Percentiles rank a stretch among this genome's conserved stretches.
phyloP scores from a whole-genome alignment of 2,797 vertebrate genomes.

The Lutjanus argentimaculatus region DNA sequence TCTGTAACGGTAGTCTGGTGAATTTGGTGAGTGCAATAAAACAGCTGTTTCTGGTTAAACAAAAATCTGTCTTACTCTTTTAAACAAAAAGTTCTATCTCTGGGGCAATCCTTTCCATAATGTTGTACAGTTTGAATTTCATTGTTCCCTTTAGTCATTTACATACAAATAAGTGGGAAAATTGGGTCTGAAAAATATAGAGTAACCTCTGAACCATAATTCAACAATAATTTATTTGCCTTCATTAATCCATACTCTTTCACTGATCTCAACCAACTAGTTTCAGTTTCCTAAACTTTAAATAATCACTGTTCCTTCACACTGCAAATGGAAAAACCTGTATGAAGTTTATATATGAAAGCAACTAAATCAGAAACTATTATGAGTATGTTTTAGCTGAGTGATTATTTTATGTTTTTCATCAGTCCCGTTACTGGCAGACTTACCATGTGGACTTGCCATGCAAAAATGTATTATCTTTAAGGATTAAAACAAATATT shows the following conservation, averaged over 20 bases:
- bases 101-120: too few relatives aligned
- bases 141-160: too few relatives aligned
- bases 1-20: too few relatives aligned
- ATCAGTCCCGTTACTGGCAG: slow-evolving; percentile 1
- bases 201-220: not conserved
- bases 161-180: too few relatives aligned
- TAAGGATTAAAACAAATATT: slow-evolving; percentile 8
- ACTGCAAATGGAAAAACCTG: not conserved
- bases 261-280: not conserved
- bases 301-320: not conserved
- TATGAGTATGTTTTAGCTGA: not conserved
- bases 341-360: not conserved
- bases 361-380: not conserved
- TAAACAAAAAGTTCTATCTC: too few relatives aligned
- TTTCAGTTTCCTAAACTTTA: not conserved
- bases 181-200: too few relatives aligned
- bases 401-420: not conserved
- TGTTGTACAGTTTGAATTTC: too few relatives aligned
- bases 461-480: slow-evolving; percentile 9
- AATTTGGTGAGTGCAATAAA: too few relatives aligned
- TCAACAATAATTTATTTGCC: not conserved
- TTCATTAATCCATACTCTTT: not conserved
- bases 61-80: too few relatives aligned
- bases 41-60: too few relatives aligned
- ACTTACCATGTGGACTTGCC: slow-evolving; percentile 4